A percentile compares a stretch with the other conserved stretches of the same genome.
Conservation (phyloP, 53 echinoderm and acorn worm species). For the Paelopatides confundens region DNA sequence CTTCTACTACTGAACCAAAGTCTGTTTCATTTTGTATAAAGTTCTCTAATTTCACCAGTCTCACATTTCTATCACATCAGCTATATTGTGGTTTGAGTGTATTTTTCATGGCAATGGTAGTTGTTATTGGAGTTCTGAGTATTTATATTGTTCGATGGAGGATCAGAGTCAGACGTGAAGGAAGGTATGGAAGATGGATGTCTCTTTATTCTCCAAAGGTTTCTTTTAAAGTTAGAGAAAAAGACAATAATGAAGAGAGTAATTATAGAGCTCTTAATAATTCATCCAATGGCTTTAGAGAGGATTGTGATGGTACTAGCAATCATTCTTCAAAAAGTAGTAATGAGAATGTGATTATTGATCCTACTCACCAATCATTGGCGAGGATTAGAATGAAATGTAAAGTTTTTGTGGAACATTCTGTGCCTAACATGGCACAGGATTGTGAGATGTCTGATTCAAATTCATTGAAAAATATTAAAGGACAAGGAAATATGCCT, state of each 20-base stretch:
- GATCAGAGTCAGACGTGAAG: constrained; percentile 7
- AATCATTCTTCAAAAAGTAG: neutral
- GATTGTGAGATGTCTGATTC: neutral
- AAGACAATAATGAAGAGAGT: neutral
- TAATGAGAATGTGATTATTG: neutral
- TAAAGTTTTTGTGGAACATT: neutral
- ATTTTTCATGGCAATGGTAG: too few relatives aligned
- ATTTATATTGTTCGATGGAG: too few relatives aligned
- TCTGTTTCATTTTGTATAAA: too few relatives aligned
- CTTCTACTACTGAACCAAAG: too few relatives aligned
- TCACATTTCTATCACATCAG: too few relatives aligned
- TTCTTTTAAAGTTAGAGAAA: neutral
- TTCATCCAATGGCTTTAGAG: neutral
- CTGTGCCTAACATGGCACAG: neutral
- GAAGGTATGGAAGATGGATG: constrained; percentile 18
- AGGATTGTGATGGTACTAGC: too few relatives aligned
- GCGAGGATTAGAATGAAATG: neutral
- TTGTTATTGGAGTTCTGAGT: too few relatives aligned
- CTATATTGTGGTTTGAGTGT: too few relatives aligned
- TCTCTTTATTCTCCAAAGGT: constrained; percentile 11
- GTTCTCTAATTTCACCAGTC: too few relatives aligned
- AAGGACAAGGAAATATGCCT: neutral
- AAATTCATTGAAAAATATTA: neutral
- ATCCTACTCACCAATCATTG: neutral
- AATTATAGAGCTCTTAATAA: neutral